Evolutionary conservation across 2,113 vertebrate species (phyloP).

Genomic region (Urocolius indicus): DNA sequence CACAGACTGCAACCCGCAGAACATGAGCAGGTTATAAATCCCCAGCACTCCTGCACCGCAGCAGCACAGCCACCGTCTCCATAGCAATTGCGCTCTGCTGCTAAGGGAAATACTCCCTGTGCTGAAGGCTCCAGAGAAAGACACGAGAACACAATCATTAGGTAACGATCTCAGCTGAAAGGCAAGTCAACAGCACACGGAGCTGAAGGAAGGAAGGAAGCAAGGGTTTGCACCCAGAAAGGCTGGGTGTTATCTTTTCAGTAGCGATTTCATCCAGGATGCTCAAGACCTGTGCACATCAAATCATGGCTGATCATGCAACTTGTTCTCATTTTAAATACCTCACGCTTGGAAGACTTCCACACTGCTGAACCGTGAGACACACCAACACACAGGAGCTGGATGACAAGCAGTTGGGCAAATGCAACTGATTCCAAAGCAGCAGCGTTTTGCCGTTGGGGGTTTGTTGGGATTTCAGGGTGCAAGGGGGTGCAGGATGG

Average conservation of each 20-base stretch:
- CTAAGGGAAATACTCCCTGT: constrained; percentile 55
- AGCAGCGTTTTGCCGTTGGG: not conserved
- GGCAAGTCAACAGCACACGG: not conserved
- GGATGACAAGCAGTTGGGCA: not conserved
- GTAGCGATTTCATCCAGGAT: not conserved
- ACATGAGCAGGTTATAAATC: constrained; percentile 46
- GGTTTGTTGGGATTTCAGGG: not conserved
- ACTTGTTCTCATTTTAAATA: not conserved
- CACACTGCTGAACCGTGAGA: not conserved
- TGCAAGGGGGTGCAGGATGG: not conserved
- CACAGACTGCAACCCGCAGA: not conserved
- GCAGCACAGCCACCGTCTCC: constrained; percentile 60
- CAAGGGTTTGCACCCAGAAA: not conserved
- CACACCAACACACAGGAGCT: not conserved
- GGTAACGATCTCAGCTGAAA: constrained; percentile 27
- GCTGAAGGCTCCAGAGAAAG: constrained; percentile 51
- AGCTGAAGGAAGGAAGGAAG: not conserved
- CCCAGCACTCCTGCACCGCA: constrained; percentile 18
- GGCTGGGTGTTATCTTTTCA: not conserved
- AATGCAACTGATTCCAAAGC: not conserved
- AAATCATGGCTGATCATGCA: not conserved
- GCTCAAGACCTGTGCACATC: not conserved
- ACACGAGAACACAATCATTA: not conserved
- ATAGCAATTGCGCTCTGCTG: constrained; percentile 68
- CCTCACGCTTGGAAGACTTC: not conserved